phyloP scores from a whole-genome alignment of 2,888 invertebrate species.

The Calliphora vomitoria region DNA sequence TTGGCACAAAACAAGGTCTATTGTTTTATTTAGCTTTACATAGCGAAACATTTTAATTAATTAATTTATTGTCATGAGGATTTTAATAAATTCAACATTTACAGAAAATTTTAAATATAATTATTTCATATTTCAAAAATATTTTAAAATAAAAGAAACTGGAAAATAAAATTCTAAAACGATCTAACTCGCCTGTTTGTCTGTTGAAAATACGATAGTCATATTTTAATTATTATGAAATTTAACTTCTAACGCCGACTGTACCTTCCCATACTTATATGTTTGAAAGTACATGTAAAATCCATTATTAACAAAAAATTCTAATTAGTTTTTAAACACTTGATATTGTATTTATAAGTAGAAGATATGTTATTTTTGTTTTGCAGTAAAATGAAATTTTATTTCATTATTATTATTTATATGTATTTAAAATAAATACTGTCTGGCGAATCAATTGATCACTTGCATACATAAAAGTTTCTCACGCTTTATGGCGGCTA shows the following conservation, averaged over 20 bases:
- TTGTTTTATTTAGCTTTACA: slow-evolving; percentile 22
- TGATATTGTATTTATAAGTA: neutral
- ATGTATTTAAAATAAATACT: slow-evolving; percentile 45
- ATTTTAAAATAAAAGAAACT: too few relatives aligned
- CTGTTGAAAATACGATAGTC: too few relatives aligned
- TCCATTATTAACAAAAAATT: neutral
- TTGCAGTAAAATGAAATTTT: slow-evolving; percentile 8
- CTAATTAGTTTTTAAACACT: slow-evolving; percentile 14
- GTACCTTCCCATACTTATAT: too few relatives aligned
- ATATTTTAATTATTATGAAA: too few relatives aligned
- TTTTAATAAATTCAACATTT: slow-evolving; percentile 29
- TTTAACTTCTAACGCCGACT: too few relatives aligned
- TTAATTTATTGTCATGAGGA: slow-evolving; percentile 44
- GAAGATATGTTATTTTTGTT: neutral
- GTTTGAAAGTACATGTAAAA: too few relatives aligned
- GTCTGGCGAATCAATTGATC: slow-evolving; percentile 63
- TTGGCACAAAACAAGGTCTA: slow-evolving; percentile 32
- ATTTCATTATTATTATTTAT: slow-evolving; percentile 2
- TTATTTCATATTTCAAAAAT: too few relatives aligned
- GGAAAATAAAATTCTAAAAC: too few relatives aligned
- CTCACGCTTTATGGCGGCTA: slow-evolving; percentile 64
- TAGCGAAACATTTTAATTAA: slow-evolving; percentile 6
- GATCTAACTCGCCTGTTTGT: too few relatives aligned
- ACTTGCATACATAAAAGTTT: slow-evolving; percentile 60
- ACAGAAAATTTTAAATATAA: slow-evolving; percentile 10